Base-by-base conservation (phyloP, 2,888 invertebrate genomes). In the Tryphoninae sp. region DNA sequence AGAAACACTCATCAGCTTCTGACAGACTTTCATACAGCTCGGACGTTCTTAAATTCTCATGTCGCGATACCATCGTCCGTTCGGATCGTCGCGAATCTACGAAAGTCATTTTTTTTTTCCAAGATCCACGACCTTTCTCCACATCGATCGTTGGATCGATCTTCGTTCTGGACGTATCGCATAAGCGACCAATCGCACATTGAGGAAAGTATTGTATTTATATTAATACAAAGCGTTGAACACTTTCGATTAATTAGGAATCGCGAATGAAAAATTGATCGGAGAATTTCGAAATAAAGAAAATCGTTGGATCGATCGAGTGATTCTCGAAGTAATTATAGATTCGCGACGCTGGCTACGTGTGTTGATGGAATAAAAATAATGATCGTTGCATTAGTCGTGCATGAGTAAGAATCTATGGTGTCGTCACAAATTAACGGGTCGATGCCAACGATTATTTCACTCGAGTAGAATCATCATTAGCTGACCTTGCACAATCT, bases 311-410 rank as follows among this genome's bases (percentile, higher is more conserved):
- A 22, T 23, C 6, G 13, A n/a, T 45, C 23, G 2, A 19, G 65
- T 22, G 11, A 64, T 33, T 16, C 49, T 26, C 8, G n/a, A 19
- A 26, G 23, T n/a, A 55, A 67, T 58, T 9, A 75, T 13, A 23
- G 59, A 68, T 69, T 69, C 51, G 53, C 51, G 16, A 77, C 22
- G 16, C 68, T 13, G 22, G 59, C 45, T 49, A 1, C 8, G 49
- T 26, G 22, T 33, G 72, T 58, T 76, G 64, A 71, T 61, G 53
- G 68, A 84, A 71, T 80, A 83, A 83, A 86, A 84, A 84, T 84
- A 85, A 55, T 67, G 23, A 23, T n/a, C 40, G 64, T 86, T 84
- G 81, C 83, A 78, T 79, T 58, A 53, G 40, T 9, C 16, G 49
- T 6, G n/a, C 19, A 19, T 59, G 65, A 72, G 59, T 40, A 72